Base-by-base conservation (phyloP, 2,113 vertebrate genomes). In the Todiramphus chloris region DNA sequence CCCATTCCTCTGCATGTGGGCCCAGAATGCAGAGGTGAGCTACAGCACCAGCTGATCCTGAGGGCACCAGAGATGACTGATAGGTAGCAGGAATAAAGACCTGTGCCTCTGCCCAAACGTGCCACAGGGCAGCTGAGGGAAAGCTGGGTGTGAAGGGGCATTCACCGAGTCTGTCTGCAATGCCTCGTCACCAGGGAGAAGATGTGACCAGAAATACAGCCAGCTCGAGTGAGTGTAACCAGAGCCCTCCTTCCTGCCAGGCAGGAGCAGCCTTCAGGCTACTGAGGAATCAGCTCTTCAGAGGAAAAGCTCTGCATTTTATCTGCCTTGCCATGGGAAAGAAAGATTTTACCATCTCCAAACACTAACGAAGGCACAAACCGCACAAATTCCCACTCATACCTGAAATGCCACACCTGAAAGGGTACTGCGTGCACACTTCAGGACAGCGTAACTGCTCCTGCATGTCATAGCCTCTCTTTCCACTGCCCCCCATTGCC, bases 281-380 rank as follows among this genome's bases (percentile, higher is more conserved):
- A 30, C 17, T 3, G 0, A 53, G 31, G 15, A 14, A 55, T 60
- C 39, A 53, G 23, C 14, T 59, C 24, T 18, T 43, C 31, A 55
- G 64, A 28, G 58, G 33, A 24, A 39, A 66, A 77, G 9, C 55
- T 13, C 41, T 24, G 6, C 3, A 25, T 37, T 64, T 83, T 27
- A 75, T 23, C 25, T 1, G 0, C 23, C 14, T 87, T 43, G 37
- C 13, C 0, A 0, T 16, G 23, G 27, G 33, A 35, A 70, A 66
- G 27, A 56, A 56, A 77, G 27, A 44, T 35, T 50, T 82, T 58
- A 67, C 35, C 10, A 11, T 66, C 55, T 43, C 48, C 6, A 68
- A 83, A 33, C 30, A 50, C 19, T 13, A 55, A 27, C 14, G 72
- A 85, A 60, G 33, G 27, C 16, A n/a, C 9, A 30, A 69, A n/a